These are phyloP conservation scores for Helostoma temminkii DNA, from an alignment of 2,797 vertebrate species.

Conservation along the genomic window DNA sequence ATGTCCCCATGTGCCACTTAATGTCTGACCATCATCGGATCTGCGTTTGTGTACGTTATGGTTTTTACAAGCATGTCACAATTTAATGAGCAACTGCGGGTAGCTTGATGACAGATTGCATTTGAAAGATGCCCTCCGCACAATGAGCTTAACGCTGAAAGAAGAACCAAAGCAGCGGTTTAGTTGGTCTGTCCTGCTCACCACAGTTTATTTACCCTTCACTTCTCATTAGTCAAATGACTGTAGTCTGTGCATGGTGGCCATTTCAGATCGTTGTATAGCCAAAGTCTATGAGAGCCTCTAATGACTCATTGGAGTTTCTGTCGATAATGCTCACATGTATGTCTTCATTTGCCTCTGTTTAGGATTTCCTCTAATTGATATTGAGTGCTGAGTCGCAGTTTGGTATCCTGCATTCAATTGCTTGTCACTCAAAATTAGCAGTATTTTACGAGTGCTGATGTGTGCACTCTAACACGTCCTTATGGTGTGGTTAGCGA, in stretches of 20 bases:
- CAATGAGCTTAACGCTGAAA: conserved; percentile 23
- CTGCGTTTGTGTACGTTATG: neutral
- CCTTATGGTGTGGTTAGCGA: conserved; percentile 38
- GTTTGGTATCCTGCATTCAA: conserved; percentile 36
- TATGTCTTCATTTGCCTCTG: conserved; percentile 52
- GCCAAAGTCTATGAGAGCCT: conserved; percentile 43
- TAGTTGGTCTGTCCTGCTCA: conserved; percentile 59
- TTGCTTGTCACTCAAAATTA: conserved; percentile 68
- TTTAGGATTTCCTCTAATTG: conserved; percentile 66
- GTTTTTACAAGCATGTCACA: conserved; percentile 14
- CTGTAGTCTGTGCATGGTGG: conserved; percentile 31
- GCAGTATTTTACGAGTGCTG: conserved; percentile 25
- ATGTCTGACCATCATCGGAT: conserved; percentile 11
- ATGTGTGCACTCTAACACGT: conserved; percentile 30
- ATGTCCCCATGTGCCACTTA: neutral
- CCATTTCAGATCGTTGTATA: conserved; percentile 47
- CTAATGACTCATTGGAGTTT: conserved; percentile 56
- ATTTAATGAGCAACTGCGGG: conserved; percentile 28
- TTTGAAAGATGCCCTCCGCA: conserved; percentile 21
- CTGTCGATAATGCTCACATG: conserved; percentile 54
- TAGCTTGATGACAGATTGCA: conserved; percentile 37
- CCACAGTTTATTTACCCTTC: conserved; percentile 76
- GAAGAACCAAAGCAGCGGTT: conserved; percentile 25
- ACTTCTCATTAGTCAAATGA: conserved; percentile 65
- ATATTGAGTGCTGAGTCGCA: conserved; percentile 70